These are phyloP conservation scores for Reticulitermes lucifugus DNA, from an alignment of 2,888 invertebrate genomes.

Conservation along the genomic window DNA sequence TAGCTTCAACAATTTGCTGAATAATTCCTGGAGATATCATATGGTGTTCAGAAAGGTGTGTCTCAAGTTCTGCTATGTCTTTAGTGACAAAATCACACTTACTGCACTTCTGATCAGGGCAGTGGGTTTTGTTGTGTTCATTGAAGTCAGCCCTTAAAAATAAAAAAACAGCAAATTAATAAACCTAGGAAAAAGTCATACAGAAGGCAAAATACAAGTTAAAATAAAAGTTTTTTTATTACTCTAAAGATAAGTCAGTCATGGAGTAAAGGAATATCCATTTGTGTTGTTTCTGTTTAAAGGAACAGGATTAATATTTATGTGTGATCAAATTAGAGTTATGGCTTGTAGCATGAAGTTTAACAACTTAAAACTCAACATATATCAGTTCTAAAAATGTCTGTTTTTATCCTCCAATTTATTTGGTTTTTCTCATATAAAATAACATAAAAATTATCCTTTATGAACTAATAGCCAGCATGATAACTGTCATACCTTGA, in stretches of 20 bases:
- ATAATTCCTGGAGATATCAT: slow-evolving; percentile 50
- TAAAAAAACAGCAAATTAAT: neutral
- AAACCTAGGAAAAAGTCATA: neutral
- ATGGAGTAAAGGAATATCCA: no score
- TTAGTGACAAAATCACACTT: slow-evolving; percentile 68
- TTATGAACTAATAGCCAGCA: neutral
- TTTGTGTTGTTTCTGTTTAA: no score
- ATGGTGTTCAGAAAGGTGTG: slow-evolving; percentile 66
- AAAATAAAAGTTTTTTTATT: neutral
- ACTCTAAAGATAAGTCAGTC: no score
- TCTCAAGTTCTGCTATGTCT: slow-evolving; percentile 66
- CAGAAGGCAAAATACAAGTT: neutral
- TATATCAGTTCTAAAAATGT: no score
- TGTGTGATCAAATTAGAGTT: no score
- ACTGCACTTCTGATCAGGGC: slow-evolving; percentile 65
- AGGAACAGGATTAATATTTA: no score
- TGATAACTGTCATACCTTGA: slow-evolving; percentile 59
- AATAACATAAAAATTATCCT: neutral
- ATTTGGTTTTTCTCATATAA: no score
- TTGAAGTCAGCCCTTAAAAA: slow-evolving; percentile 63
- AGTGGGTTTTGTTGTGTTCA: slow-evolving; percentile 69
- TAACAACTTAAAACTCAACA: no score
- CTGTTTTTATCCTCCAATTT: no score
- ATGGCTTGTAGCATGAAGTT: no score
- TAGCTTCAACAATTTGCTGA: neutral